Evolutionary conservation across 92 coral and sea anemone genomes (phyloP).

Genomic region (Metridium senile): DNA sequence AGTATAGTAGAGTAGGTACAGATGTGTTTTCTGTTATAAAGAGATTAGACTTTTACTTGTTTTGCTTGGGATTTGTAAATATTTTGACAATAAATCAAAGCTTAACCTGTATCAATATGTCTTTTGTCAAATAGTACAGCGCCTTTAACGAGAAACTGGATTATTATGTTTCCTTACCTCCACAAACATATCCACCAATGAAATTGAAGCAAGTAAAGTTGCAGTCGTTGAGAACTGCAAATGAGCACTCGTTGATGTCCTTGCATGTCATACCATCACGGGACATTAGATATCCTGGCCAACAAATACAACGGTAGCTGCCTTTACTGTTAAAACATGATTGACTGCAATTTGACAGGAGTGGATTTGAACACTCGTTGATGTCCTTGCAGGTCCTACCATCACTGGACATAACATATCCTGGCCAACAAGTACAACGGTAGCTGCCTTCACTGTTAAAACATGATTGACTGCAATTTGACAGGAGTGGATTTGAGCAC

Average conservation of each 20-base stretch:
- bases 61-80: too few species aligned
- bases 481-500: background rate
- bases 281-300: background rate
- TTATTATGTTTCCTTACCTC: too few species aligned
- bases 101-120: too few species aligned
- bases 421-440: conserved; percentile 16
- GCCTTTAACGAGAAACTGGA: too few species aligned
- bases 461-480: conserved; percentile 11
- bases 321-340: background rate
- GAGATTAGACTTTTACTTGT: too few species aligned
- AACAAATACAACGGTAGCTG: conserved; percentile 5
- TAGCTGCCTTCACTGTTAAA: conserved; percentile 6
- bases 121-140: too few species aligned
- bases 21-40: too few species aligned
- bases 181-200: conserved; percentile 9
- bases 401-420: conserved; percentile 1
- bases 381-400: conserved; percentile 6
- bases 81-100: too few species aligned
- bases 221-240: background rate
- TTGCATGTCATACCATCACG: conserved; percentile 5
- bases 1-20: too few species aligned
- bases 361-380: conserved; percentile 1
- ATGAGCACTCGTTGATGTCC: conserved; percentile 4
- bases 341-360: background rate
- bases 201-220: background rate